Base-by-base conservation (phyloP, 2,888 invertebrate species). In the Nymphalis c-album region DNA sequence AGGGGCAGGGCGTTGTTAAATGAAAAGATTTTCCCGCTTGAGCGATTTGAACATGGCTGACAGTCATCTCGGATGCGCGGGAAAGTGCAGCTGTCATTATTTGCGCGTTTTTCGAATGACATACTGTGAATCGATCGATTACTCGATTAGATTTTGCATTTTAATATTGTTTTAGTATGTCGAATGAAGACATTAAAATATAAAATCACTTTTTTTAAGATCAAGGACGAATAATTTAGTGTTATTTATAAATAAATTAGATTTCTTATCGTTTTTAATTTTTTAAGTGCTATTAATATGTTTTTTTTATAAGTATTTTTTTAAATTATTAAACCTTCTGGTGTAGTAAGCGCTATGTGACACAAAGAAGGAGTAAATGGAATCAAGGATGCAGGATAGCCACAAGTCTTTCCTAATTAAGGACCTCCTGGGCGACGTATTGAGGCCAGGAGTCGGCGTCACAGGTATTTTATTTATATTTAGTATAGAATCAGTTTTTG, bases 361-460 rank as follows among this genome's bases (percentile, higher is more conserved):
- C 10, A 57, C 57, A 53, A 59, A 20, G 22, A n/a, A 18, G 51
- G 22, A 59, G 58, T 68, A 53, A 74, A 84, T 83, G 85, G 82
- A 83, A 73, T 83, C 78, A 20, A 88, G 79, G 67, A 89, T 91
- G 94, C 95, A 93, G 90, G 94, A 93, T 88, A 94, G 93, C 75
- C 93, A 94, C 78, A 97, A 97, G 83, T 97, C 97, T 13, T 97
- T 97, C 86, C 88, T 97, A 71, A 97, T 97, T 75, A 95, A 95
- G 80, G 97, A 97, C 85, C 93, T 97, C 58, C 93, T 97, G 63
- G 96, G 97, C 17, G 97, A 97, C 80, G 95, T 96, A 71, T 84
- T 96, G 75, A 85, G 86, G 58, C 86, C 90, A 2, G 87, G 84
- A 31, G 73, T 72, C 7, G 71, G 63, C 18, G 31, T 68, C 7